Evolutionary conservation across 2,888 invertebrate species (phyloP).

Genomic region (Smittia sp.): DNA sequence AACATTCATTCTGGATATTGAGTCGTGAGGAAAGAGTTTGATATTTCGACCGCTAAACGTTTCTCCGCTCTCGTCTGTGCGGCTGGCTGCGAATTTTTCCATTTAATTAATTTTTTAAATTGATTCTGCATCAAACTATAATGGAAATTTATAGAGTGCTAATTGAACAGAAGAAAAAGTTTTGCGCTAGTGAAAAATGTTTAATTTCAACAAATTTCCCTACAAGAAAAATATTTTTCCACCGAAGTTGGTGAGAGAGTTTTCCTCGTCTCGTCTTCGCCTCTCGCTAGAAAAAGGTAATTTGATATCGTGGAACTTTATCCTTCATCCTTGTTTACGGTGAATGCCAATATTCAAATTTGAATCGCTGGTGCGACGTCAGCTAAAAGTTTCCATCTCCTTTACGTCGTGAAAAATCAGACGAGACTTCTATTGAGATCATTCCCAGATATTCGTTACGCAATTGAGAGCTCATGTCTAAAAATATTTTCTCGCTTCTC

Average conservation of each 20-base stretch:
- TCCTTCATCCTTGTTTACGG: constrained; percentile 26
- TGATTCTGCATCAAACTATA: constrained; percentile 9
- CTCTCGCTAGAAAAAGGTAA: constrained; percentile 15
- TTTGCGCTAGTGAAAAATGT: neutral
- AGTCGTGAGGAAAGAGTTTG: neutral
- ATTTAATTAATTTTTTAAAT: constrained; percentile 18
- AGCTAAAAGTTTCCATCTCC: neutral
- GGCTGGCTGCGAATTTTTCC: neutral
- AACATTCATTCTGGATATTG: neutral
- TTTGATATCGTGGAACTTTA: constrained; percentile 37
- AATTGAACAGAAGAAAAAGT: constrained; percentile 10
- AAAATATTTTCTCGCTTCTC: constrained; percentile 39
- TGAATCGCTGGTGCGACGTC: neutral
- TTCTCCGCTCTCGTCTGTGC: neutral
- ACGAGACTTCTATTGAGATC: constrained; percentile 17
- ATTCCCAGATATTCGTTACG: constrained; percentile 42
- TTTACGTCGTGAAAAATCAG: neutral
- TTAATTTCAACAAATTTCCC: constrained; percentile 6
- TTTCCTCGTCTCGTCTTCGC: neutral
- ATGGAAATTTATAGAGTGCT: constrained; percentile 1
- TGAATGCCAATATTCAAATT: constrained; percentile 24
- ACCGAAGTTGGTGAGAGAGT: no score
- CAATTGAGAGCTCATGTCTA: constrained; percentile 41
- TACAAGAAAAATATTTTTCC: neutral
- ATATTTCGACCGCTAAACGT: neutral